These are phyloP conservation scores for Parelbella ahira DNA, from an alignment of 2,888 invertebrate genomes.

Conservation along the genomic window DNA sequence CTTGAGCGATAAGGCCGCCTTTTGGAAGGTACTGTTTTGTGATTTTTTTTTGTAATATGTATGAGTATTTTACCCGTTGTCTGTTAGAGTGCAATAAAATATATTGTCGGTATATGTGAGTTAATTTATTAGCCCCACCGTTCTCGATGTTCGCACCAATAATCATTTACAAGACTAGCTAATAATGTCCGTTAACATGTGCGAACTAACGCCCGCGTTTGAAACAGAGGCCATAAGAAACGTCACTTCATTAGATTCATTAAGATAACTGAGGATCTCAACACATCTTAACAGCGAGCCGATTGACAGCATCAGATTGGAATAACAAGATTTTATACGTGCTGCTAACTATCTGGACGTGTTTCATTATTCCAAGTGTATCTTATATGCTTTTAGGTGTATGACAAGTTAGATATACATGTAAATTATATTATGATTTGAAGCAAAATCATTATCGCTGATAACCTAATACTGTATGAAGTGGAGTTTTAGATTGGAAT, in stretches of 20 bases:
- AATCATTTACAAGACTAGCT: slow-evolving; percentile 8
- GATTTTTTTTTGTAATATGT: too few species aligned
- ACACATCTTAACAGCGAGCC: slow-evolving; percentile 29
- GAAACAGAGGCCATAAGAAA: slow-evolving; percentile 41
- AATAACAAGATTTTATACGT: slow-evolving; percentile 17
- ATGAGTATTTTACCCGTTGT: too few species aligned
- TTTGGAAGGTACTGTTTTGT: too few species aligned
- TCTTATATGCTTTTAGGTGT: slow-evolving; percentile 28
- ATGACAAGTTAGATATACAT: slow-evolving; percentile 22
- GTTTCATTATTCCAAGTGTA: slow-evolving; percentile 21
- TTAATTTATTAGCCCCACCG: too few species aligned
- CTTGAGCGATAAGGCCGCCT: too few species aligned
- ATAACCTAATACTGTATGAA: too few species aligned
- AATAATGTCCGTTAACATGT: slow-evolving; percentile 28
- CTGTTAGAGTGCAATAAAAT: too few species aligned
- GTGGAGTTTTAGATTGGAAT: too few species aligned
- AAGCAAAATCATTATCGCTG: too few species aligned
- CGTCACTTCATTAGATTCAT: slow-evolving; percentile 53
- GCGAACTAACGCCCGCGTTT: slow-evolving; percentile 41
- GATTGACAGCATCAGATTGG: slow-evolving; percentile 29
- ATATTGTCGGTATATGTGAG: too few species aligned
- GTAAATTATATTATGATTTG: too few species aligned
- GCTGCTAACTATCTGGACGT: slow-evolving; percentile 22
- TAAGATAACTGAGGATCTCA: slow-evolving; percentile 46
- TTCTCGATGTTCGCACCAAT: neutral